A percentile compares a stretch with the other conserved stretches of the same genome.
Evolutionary conservation across 2,888 invertebrate species (phyloP).

Genomic region (Scelioninae gen. 2): DNA sequence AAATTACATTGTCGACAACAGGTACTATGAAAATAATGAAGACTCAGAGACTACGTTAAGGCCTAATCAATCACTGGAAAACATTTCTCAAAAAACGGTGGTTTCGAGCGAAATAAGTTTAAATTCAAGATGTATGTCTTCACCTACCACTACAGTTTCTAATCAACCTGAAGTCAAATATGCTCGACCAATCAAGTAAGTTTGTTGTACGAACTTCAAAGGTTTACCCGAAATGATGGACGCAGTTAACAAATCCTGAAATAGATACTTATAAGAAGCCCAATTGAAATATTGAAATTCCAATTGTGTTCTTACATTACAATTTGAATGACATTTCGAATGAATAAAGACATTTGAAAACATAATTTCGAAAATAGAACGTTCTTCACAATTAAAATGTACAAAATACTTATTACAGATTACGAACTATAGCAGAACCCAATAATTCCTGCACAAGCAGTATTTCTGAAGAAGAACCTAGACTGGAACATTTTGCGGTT

Average conservation of each 20-base stretch:
- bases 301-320: too few relatives aligned
- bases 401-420: conserved; percentile 20
- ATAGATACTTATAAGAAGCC: too few relatives aligned
- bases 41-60: conserved; percentile 64
- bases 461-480: conserved; percentile 20
- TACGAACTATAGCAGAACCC: conserved; percentile 19
- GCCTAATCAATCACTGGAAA: conserved; percentile 65
- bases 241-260: too few relatives aligned
- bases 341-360: too few relatives aligned
- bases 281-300: too few relatives aligned
- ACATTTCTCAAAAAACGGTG: conserved; percentile 66
- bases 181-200: conserved; percentile 61
- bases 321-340: too few relatives aligned
- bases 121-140: conserved; percentile 65
- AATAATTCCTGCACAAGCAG: not conserved
- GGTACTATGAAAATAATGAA: conserved; percentile 31
- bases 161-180: conserved; percentile 72
- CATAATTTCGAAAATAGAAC: too few relatives aligned
- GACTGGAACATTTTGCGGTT: conserved; percentile 16
- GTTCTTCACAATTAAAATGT: too few relatives aligned
- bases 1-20: conserved; percentile 7
- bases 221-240: too few relatives aligned
- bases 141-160: conserved; percentile 65
- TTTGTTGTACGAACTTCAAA: too few relatives aligned
- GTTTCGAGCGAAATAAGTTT: conserved; percentile 65